Evolutionary conservation across 2,888 invertebrate genomes (phyloP).

Genomic region (Scrobipalpa costella): DNA sequence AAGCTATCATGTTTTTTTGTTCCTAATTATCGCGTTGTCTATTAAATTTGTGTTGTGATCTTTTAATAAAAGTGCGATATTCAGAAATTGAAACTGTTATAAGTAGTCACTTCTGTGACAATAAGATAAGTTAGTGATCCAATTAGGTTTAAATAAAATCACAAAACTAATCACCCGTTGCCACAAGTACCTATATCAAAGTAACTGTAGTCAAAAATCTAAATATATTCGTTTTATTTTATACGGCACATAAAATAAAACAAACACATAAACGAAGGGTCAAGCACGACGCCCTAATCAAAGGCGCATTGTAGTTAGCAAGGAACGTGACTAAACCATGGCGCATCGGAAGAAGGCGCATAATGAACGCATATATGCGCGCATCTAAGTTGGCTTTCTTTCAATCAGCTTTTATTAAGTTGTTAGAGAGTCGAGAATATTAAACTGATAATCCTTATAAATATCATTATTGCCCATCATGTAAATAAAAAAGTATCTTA

Average conservation of each 20-base stretch:
- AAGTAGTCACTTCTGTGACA: neutral
- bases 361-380: neutral
- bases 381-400: neutral
- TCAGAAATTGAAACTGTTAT: no score
- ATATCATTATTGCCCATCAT: no score
- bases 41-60: neutral
- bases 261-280: neutral
- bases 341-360: neutral
- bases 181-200: neutral
- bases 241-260: slow-evolving; percentile 3
- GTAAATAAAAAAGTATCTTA: no score
- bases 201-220: neutral
- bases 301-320: slow-evolving; percentile 14
- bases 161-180: neutral
- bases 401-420: slow-evolving; percentile 1
- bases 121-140: no score
- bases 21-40: neutral
- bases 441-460: no score
- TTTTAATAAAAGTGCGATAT: no score
- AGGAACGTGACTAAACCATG: slow-evolving; percentile 17
- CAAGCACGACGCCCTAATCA: slow-evolving; percentile 12
- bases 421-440: neutral
- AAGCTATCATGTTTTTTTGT: no score
- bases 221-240: slow-evolving; percentile 1
- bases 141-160: no score